Conservation (phyloP, 2,888 invertebrate species). For the Cetonia aurata region DNA sequence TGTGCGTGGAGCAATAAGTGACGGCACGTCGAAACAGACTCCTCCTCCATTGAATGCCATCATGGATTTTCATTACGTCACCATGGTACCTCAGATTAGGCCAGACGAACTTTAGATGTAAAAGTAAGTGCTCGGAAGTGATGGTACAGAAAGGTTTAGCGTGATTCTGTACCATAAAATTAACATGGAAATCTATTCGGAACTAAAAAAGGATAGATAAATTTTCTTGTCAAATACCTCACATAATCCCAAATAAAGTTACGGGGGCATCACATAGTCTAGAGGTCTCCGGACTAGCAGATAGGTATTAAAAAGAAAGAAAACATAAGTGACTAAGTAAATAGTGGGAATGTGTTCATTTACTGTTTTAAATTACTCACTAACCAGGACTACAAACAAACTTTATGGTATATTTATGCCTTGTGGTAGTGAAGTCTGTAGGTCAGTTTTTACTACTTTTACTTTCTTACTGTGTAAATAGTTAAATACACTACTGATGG, state of each 20-base stretch:
- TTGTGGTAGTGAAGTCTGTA: constrained; percentile 48
- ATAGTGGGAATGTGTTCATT: constrained; percentile 56
- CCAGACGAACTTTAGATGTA: constrained; percentile 22
- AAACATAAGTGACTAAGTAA: constrained; percentile 57
- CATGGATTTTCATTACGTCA: constrained; percentile 42
- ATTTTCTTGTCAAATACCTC: constrained; percentile 24
- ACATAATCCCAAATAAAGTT: constrained; percentile 6
- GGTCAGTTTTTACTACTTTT: constrained; percentile 65
- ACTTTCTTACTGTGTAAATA: constrained; percentile 65
- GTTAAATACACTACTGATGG: constrained; percentile 57
- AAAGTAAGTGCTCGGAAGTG: constrained; percentile 32
- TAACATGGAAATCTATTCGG: constrained; percentile 20
- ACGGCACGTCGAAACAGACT: constrained; percentile 12
- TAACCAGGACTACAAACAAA: constrained; percentile 65
- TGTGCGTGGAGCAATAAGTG: constrained; percentile 21
- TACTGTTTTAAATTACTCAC: constrained; percentile 63
- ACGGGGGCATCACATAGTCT: background rate
- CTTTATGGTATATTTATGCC: constrained; percentile 63
- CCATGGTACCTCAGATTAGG: background rate
- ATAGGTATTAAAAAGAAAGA: constrained; percentile 34
- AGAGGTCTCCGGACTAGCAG: background rate
- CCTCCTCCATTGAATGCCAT: constrained; percentile 37
- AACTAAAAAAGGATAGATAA: constrained; percentile 22
- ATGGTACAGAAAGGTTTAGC: constrained; percentile 28
- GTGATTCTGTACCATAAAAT: constrained; percentile 29